phyloP scores from a whole-genome alignment of 1,140 invertebrate genomes.

The Dufourea novaeangliae region DNA sequence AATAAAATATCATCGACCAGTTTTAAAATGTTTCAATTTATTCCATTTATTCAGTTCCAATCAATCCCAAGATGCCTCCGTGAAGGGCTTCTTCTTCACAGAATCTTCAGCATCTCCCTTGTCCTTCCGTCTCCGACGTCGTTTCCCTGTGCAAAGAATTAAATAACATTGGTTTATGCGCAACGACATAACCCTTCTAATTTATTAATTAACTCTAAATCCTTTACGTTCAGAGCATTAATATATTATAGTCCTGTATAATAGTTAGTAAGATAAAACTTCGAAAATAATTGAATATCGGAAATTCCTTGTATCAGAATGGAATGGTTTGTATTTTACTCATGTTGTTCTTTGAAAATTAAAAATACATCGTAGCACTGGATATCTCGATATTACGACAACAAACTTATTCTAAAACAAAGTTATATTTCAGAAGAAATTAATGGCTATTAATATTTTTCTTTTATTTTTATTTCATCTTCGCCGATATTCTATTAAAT shows the following conservation, averaged over 20 bases:
- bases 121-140: conserved; percentile 72
- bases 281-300: too few species aligned
- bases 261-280: too few species aligned
- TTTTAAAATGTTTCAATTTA: background rate
- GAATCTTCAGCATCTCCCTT: conserved; percentile 8
- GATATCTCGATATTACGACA: too few species aligned
- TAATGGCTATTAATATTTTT: too few species aligned
- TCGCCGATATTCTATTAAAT: too few species aligned
- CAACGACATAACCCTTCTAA: conserved; percentile 37
- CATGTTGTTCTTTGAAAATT: too few species aligned
- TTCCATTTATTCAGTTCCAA: background rate
- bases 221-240: background rate
- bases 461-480: too few species aligned
- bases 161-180: conserved; percentile 57
- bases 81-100: conserved; percentile 67
- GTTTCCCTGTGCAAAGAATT: conserved; percentile 75
- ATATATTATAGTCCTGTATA: background rate
- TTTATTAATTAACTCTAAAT: conserved; percentile 13
- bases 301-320: too few species aligned
- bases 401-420: too few species aligned
- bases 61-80: conserved; percentile 37
- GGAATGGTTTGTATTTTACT: too few species aligned
- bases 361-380: too few species aligned
- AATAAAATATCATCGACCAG: background rate
- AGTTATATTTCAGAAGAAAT: too few species aligned